Evolutionary conservation across 2,113 vertebrate species (phyloP), one percentile per base, ranked within the genome.

Genomic region (Hippocampus guttulatus): DNA sequence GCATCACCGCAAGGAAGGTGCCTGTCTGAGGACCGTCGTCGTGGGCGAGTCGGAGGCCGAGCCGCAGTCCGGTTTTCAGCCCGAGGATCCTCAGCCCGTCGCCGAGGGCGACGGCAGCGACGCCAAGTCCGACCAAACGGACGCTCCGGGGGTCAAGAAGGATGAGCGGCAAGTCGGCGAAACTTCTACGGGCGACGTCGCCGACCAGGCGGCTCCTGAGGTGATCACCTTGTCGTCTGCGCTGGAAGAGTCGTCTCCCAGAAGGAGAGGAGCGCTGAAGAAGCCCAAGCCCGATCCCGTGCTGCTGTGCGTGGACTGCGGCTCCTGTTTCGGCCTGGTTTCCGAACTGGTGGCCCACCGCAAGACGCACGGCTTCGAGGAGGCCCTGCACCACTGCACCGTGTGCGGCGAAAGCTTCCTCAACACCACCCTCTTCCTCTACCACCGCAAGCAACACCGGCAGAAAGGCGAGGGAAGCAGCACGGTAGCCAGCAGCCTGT

Each of bases 351-450:
- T 96, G 40, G 88, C 94, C 16, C 95, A 97, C 73, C 95, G 95
- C 18, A 93, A 91, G 55, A 91, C 88, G 15, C 94, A 94, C 1
- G 88, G 93, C 47, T 93, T 95, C 63, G 88, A 90, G 65, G 93
- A 92, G 64, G 94, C 95, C 2, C 88, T 96, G 27, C 95, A 95
- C 74, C 93, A 92, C 0, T 97, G 95, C 85, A 71, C 71, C 0
- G 88, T 95, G 1, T 97, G 95, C 2, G 95, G 95, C 2, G 94
- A 95, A 75, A 92, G 94, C 69, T 97, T 96, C 71, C 90, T 95
- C 38, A 97, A 95, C 84, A 96, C 95, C 73, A 97, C 95, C 2
- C 95, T 96, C 61, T 97, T 95, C 84, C 94, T 97, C 4, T 97
- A 97, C 83, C 95, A 97, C 72, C 93, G 95, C 40, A 96, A 95